Evolutionary conservation across 35 echinoderm and acorn worm species (phyloP), one percentile per base, ranked within the genome.

Genomic region (Holothuria glaberrima): DNA sequence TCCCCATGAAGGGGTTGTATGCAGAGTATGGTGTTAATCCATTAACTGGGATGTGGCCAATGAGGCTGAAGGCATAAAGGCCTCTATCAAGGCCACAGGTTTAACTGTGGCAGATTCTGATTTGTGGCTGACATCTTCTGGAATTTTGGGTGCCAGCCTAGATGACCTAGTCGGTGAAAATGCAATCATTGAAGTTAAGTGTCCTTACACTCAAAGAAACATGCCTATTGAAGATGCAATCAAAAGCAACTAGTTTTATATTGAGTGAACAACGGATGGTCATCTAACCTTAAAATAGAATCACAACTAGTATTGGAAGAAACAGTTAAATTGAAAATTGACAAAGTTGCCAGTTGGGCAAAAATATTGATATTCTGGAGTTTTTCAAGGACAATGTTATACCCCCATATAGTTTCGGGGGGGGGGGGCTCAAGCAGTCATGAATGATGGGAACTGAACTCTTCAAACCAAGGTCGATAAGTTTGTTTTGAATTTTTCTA

Each of bases 101-200:
- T n/a, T n/a, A n/a, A n/a, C 68, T 22, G 71, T 78, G 28, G 22
- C 20, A 0, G 68, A 75, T 44, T 75, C 71, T 76, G 87, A 20
- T 22, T 28, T 89, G 21, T 89, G 87, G 87, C 28, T 89, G 56
- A n/a, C 48, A 35, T 24, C 50, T 30, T 67, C 58, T 27, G 87
- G 70, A 2, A 50, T 77, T 28, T 31, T 77, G 45, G 87, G 87
- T 57, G 87, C 71, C 3, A 72, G 38, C 18, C 87, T 29, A 27
- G 44, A 89, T 59, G 68, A 70, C 21, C 38, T 89, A 3, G 35
- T 89, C 2, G 87, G 71, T 35, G 29, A 57, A 28, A 58, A 58
- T n/a, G 71, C 87, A 26, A 52, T 89, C 26, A 21, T 59, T 52
- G 87, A 89, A 75, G 56, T 89, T 12, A 88, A 77, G 29, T 89